These are phyloP conservation scores for Alaudala cheleensis DNA, from an alignment of 2,113 vertebrate genomes.

Conservation along the genomic window DNA sequence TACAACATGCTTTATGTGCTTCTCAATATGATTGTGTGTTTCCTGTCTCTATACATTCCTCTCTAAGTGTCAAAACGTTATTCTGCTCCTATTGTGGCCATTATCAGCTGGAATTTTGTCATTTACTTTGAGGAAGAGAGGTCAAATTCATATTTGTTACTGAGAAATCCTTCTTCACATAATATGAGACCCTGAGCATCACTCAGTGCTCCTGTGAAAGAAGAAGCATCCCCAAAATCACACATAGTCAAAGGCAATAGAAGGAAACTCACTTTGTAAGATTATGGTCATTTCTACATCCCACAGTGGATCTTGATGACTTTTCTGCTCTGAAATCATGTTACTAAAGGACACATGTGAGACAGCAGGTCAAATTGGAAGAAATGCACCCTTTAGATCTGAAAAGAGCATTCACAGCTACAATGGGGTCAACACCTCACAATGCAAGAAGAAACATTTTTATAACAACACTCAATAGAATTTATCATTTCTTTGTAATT, in stretches of 20 bases:
- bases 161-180: neutral
- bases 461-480: neutral
- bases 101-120: neutral
- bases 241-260: neutral
- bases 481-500: conserved; percentile 1
- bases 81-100: neutral
- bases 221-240: neutral
- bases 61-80: neutral
- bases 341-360: neutral
- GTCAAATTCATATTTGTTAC: neutral
- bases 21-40: neutral
- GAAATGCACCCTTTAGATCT: neutral
- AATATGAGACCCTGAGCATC: neutral
- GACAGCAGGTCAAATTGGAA: neutral
- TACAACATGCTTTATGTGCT: neutral
- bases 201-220: neutral
- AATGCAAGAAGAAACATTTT: neutral
- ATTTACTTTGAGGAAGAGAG: neutral
- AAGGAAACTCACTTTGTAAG: neutral
- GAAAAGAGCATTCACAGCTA: neutral
- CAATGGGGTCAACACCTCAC: neutral
- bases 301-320: neutral
- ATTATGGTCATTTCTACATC: neutral
- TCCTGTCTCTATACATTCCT: neutral
- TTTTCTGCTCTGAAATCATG: neutral